phyloP scores from a whole-genome alignment of 2,113 vertebrate genomes.

The Amphiprion ocellaris region DNA sequence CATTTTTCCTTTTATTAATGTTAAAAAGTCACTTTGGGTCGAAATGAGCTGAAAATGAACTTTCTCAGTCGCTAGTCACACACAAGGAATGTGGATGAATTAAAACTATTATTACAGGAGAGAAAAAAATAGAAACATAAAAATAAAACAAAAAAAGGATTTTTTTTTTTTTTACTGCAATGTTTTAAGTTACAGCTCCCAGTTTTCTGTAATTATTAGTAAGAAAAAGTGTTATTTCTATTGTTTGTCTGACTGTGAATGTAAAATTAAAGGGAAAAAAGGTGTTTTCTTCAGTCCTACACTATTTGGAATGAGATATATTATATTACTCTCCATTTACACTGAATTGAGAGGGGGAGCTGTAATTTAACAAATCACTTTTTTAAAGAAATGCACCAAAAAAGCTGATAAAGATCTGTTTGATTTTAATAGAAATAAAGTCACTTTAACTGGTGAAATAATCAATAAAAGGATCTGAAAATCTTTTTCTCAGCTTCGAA shows the following conservation, averaged over 20 bases:
- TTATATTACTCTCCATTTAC: conserved; percentile 37
- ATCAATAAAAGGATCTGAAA: background rate
- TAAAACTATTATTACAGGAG: conserved; percentile 38
- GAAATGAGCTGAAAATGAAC: conserved; percentile 49
- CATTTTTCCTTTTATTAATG: background rate
- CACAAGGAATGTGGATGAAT: conserved; percentile 77
- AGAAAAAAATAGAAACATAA: background rate
- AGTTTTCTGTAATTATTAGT: conserved; percentile 9
- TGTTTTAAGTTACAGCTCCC: conserved; percentile 59
- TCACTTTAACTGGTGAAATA: background rate
- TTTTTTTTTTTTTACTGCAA: conserved; percentile 24
- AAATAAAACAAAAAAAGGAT: conserved; percentile 25
- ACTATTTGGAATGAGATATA: background rate
- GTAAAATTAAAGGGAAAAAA: background rate
- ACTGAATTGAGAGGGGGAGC: conserved; percentile 28
- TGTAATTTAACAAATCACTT: conserved; percentile 48
- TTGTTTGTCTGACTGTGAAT: background rate
- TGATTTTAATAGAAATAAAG: background rate
- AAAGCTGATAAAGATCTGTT: background rate
- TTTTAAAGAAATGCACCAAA: conserved; percentile 30
- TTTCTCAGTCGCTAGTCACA: conserved; percentile 23
- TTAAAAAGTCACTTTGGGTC: background rate
- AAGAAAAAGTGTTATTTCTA: conserved; percentile 15
- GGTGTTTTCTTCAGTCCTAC: conserved; percentile 1
- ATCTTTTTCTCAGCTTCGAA: background rate